Base-by-base conservation (phyloP, 2,888 invertebrate species). In the Brachyptera putata region DNA sequence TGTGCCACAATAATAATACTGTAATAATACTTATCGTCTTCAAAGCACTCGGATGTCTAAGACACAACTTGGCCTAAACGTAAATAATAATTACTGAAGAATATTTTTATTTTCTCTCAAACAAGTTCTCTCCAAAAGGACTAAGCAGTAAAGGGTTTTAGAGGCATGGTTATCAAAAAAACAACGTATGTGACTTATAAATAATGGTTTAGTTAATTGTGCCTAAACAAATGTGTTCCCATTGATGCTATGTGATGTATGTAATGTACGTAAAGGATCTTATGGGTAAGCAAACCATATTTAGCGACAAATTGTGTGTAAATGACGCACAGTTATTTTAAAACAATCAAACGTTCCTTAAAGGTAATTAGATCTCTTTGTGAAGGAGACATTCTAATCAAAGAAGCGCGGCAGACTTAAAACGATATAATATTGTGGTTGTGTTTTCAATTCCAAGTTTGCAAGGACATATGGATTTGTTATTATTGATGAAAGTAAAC, bases 301-400 rank as follows among this genome's bases (percentile, higher is more conserved):
- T 21, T 48, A 48, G n/a, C 22, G 22, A 48, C 21, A 48, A 7
- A 24, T 30, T 41, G 21, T 41, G 14, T n/a, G 30, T 30, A 26
- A 26, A 16, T 30, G 16, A 50, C 49, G 49, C 49, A 50, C 49
- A 50, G 24, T 60, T 46, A 36, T 26, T 37, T 22, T 16, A 55
- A 60, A 60, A 60, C 60, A 56, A 48, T 56, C 41, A 48, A 56
- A 60, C 37, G 56, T 60, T 60, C 60, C 60, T 56, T 59, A 55
- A 26, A 50, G 25, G 55, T n/a, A n/a, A n/a, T 56, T 55, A 26
- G 16, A 26, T 16, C 16, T 18, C 16, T 41, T 16, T 16, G 21
- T 18, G 21, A 41, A 39, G 21, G 21, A 13, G 21, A 41, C 41
- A 41, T 41, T 41, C 41, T 41, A 41, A 41, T 41, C 41, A 41